A percentile compares a stretch with the other conserved stretches of the same genome.
These are phyloP conservation scores for Papilio glaucus DNA, from an alignment of 1,140 invertebrate species.

Conservation along the genomic window DNA sequence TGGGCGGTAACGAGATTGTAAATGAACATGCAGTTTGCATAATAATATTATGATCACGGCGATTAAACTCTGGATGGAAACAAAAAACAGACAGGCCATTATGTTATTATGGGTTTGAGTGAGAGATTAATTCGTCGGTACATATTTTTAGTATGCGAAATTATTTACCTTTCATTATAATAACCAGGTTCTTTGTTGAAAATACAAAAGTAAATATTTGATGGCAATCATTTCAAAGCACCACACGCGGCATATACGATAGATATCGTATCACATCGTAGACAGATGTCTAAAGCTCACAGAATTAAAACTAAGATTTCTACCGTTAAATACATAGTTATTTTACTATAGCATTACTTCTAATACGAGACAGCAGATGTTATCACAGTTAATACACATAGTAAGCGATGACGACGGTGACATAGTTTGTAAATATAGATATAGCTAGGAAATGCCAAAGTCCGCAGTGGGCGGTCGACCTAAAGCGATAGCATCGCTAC, in stretches of 20 bases:
- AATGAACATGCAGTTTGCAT: conserved; percentile 26
- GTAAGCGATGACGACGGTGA: neutral
- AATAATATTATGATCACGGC: conserved; percentile 21
- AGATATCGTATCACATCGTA: no score
- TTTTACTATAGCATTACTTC: no score
- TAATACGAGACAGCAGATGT: no score
- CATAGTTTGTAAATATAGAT: neutral
- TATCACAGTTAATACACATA: neutral
- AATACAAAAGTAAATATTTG: neutral
- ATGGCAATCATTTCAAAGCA: neutral
- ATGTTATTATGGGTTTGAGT: conserved; percentile 20
- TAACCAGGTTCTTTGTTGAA: neutral
- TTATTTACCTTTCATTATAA: neutral
- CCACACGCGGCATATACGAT: neutral
- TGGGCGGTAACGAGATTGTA: conserved; percentile 26
- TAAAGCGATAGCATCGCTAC: conserved; percentile 24
- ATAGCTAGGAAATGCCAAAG: neutral
- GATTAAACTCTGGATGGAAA: conserved; percentile 24
- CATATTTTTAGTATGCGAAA: neutral
- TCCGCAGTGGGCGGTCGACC: neutral
- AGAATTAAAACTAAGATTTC: no score
- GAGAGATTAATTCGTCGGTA: neutral
- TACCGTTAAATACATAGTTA: no score
- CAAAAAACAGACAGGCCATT: conserved; percentile 13
- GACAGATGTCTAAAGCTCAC: no score